Conservation (phyloP, 2,797 vertebrate species). For the Serranus cabrilla region DNA sequence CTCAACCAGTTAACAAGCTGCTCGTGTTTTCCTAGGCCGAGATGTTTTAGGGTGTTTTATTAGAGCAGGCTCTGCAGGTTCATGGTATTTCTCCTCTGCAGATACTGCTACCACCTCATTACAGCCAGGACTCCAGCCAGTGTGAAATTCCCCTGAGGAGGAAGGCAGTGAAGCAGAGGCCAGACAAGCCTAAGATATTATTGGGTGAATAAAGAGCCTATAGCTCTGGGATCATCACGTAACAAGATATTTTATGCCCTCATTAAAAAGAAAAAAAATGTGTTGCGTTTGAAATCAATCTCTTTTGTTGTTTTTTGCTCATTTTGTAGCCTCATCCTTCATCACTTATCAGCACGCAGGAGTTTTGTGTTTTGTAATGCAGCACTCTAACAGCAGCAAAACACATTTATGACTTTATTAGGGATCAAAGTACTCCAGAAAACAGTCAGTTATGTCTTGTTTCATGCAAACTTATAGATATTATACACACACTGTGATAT, state of each 20-base stretch:
- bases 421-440: not conserved
- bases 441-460: not conserved
- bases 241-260: slow-evolving; percentile 58
- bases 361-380: slow-evolving; percentile 15
- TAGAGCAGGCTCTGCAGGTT: slow-evolving; percentile 42
- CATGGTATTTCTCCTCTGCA: slow-evolving; percentile 44
- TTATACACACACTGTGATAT: too few species aligned
- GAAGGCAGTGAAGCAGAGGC: slow-evolving; percentile 55
- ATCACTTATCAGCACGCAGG: not conserved
- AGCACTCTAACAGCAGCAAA: not conserved
- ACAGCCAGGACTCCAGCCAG: slow-evolving; percentile 60
- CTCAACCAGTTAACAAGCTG: slow-evolving; percentile 40
- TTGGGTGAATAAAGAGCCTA: slow-evolving; percentile 64
- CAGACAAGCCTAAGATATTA: slow-evolving; percentile 65
- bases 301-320: slow-evolving; percentile 10
- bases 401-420: not conserved
- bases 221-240: slow-evolving; percentile 54
- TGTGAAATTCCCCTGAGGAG: slow-evolving; percentile 57
- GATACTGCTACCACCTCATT: slow-evolving; percentile 70
- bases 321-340: slow-evolving; percentile 21
- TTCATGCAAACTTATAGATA: not conserved
- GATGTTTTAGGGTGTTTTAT: slow-evolving; percentile 51
- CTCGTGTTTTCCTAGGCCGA: slow-evolving; percentile 48
- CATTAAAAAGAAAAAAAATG: slow-evolving; percentile 32
- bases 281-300: slow-evolving; percentile 36